A percentile compares a stretch with the other conserved stretches of the same genome.
phyloP scores from a whole-genome alignment of 2,888 invertebrate species.

The Lapara coniferarum region DNA sequence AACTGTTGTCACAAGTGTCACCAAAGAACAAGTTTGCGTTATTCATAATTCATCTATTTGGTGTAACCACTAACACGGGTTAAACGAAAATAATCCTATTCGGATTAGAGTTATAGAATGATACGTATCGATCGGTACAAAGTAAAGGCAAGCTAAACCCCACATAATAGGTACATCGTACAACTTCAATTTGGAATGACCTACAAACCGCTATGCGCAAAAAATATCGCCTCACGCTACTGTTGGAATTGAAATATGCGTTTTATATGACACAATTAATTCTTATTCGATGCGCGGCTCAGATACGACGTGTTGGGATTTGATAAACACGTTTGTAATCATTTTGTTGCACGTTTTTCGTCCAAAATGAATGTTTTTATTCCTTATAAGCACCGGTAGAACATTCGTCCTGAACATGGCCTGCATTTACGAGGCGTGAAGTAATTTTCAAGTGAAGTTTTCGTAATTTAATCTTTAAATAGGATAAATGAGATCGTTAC shows the following conservation, averaged over 20 bases:
- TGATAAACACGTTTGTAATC: conserved; percentile 58
- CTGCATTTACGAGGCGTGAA: conserved; percentile 52
- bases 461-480: conserved; percentile 45
- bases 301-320: conserved; percentile 48
- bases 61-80: too few relatives aligned
- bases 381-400: conserved; percentile 48
- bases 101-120: too few relatives aligned
- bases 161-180: background rate
- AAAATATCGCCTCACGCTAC: conserved; percentile 8
- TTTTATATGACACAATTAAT: conserved; percentile 47
- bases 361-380: conserved; percentile 52
- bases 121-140: background rate
- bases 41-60: too few relatives aligned
- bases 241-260: conserved; percentile 26
- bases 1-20: too few relatives aligned
- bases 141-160: background rate
- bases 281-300: conserved; percentile 50
- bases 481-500: conserved; percentile 39
- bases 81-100: too few relatives aligned
- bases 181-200: background rate
- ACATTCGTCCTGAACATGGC: conserved; percentile 47
- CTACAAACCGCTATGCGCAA: background rate
- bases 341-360: conserved; percentile 47
- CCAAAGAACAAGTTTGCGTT: too few relatives aligned
- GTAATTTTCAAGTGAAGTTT: conserved; percentile 42